phyloP scores from a whole-genome alignment of 2,797 vertebrate genomes.

The Gallinago solitaria region DNA sequence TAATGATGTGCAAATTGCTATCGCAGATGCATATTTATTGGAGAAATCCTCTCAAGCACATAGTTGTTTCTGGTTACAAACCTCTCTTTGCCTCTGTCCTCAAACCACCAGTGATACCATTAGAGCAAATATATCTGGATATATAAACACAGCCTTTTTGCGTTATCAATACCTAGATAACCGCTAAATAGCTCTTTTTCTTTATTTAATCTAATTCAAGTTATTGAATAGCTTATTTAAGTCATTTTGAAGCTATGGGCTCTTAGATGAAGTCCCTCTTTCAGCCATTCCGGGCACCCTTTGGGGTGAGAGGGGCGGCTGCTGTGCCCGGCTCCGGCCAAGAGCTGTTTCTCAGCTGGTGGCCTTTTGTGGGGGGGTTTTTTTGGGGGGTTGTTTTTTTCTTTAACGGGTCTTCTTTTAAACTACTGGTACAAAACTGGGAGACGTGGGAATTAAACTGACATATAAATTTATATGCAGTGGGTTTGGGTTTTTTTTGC shows the following conservation, averaged over 20 bases:
- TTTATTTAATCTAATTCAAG: background rate
- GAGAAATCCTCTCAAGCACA: background rate
- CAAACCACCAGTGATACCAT: background rate
- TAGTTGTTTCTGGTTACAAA: background rate
- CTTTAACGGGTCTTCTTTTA: background rate
- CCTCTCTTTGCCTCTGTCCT: background rate
- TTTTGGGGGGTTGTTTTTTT: too few species aligned
- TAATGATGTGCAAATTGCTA: slow-evolving; percentile 40
- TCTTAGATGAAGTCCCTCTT: background rate
- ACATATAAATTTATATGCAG: background rate
- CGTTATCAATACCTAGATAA: background rate
- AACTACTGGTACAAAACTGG: background rate
- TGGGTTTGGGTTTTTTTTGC: too few species aligned
- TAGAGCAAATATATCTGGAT: background rate
- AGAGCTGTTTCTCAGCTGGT: background rate
- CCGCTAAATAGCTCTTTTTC: background rate
- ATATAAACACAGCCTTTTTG: background rate
- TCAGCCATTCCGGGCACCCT: rapidly evolving
- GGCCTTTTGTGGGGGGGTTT: background rate
- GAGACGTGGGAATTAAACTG: background rate
- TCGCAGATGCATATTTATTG: background rate
- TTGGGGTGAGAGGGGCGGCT: background rate
- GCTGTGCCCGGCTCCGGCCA: background rate
- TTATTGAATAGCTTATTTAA: background rate
- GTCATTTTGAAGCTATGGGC: background rate